Percentiles rank a stretch among this genome's conserved stretches.
These are phyloP conservation scores for Artemia sp. DNA, from an alignment of 2,888 invertebrate species.

Conservation along the genomic window DNA sequence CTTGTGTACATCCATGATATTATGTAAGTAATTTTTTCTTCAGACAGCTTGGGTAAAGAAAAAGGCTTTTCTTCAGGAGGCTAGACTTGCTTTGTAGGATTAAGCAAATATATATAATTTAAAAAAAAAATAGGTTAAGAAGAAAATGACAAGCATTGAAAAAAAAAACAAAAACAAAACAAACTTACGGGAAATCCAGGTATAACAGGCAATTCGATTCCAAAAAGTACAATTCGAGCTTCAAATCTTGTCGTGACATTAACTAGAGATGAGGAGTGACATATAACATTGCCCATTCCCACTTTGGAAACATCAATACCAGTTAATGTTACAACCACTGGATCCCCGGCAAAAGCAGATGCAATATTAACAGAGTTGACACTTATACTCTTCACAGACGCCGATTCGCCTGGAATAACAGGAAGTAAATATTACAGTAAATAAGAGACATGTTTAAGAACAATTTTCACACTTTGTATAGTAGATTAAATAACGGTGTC, in stretches of 20 bases:
- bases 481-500: too few relatives aligned
- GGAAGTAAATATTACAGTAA: constrained; percentile 31
- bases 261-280: constrained; percentile 62
- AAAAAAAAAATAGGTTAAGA: too few relatives aligned
- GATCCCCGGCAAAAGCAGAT: constrained; percentile 84
- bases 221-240: constrained; percentile 79
- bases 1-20: too few relatives aligned
- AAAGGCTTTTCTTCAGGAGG: too few relatives aligned
- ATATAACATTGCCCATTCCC: constrained; percentile 67
- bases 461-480: background rate
- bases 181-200: constrained; percentile 58
- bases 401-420: background rate
- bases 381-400: constrained; percentile 29
- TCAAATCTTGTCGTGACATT: constrained; percentile 62
- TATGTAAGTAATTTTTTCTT: too few relatives aligned
- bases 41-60: too few relatives aligned
- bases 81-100: too few relatives aligned
- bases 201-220: constrained; percentile 67
- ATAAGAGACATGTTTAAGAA: constrained; percentile 18
- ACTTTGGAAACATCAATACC: constrained; percentile 64
- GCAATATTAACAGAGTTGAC: constrained; percentile 53
- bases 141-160: too few relatives aligned
- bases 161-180: background rate
- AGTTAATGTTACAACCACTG: constrained; percentile 60
- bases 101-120: too few relatives aligned